Percentiles rank a stretch among this genome's conserved stretches.
phyloP scores from a whole-genome alignment of 2,113 vertebrate species.

The Symphodus melops region DNA sequence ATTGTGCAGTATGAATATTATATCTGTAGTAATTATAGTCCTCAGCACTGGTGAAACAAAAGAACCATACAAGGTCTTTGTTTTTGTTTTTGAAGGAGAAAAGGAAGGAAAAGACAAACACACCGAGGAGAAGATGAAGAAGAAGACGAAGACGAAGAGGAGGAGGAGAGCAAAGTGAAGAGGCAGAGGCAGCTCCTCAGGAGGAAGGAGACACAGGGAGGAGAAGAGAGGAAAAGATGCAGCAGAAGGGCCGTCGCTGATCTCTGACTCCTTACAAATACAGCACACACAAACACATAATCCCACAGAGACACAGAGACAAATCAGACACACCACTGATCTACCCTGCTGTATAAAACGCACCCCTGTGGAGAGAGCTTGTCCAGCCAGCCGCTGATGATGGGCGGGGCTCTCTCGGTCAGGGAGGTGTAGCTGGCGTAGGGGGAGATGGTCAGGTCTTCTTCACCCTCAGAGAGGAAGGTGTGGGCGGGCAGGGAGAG shows the following conservation, averaged over 20 bases:
- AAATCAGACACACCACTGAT: not conserved
- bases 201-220: slow-evolving; percentile 67
- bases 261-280: slow-evolving; percentile 56
- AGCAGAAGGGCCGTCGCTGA: slow-evolving; percentile 45
- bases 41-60: too few species aligned
- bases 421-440: slow-evolving; percentile 94
- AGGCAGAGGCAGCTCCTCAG: slow-evolving; percentile 73
- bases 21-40: too few species aligned
- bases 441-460: slow-evolving; percentile 94
- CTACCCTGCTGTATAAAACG: not conserved
- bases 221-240: slow-evolving; percentile 68
- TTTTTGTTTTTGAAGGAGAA: not conserved
- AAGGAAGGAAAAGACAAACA: slow-evolving; percentile 36
- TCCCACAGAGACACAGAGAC: too few species aligned
- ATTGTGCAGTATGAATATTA: too few species aligned
- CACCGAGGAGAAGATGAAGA: slow-evolving; percentile 67
- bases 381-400: slow-evolving; percentile 94
- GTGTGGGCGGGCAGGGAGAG: slow-evolving; percentile 80
- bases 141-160: slow-evolving; percentile 49
- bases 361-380: slow-evolving; percentile 99
- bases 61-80: too few species aligned
- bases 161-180: slow-evolving; percentile 65
- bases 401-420: slow-evolving; percentile 83
- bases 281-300: slow-evolving; percentile 20
- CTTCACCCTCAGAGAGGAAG: slow-evolving; percentile 82